These are phyloP conservation scores for Craseonycteris thonglongyai DNA, from an alignment of 2,113 vertebrate genomes.

Conservation along the genomic window DNA sequence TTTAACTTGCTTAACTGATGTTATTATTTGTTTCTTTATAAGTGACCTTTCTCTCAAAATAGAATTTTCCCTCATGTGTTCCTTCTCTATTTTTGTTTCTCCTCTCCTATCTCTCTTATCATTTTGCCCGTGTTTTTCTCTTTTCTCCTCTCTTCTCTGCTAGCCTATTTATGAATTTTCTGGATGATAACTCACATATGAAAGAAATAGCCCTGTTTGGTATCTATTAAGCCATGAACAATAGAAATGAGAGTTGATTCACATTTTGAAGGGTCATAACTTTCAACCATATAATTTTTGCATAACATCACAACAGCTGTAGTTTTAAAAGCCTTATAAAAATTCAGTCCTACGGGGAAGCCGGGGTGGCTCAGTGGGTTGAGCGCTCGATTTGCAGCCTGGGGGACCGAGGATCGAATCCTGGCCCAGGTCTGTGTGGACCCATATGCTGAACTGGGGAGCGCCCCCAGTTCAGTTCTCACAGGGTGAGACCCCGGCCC, in stretches of 20 bases:
- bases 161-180: neutral
- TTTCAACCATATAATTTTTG: neutral
- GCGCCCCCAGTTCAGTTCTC: too few relatives aligned
- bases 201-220: neutral
- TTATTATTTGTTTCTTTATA: neutral
- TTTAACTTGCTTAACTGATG: neutral
- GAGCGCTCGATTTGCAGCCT: too few relatives aligned
- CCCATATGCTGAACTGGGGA: too few relatives aligned
- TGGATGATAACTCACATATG: neutral
- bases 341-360: neutral
- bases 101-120: neutral
- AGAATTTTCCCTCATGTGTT: neutral
- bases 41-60: neutral
- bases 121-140: neutral
- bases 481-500: too few relatives aligned
- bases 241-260: neutral
- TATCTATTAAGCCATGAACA: neutral
- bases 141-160: neutral
- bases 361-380: too few relatives aligned
- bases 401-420: too few relatives aligned
- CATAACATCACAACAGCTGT: neutral
- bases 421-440: too few relatives aligned
- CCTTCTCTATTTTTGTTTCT: neutral
- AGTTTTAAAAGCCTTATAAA: neutral
- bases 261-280: conserved; percentile 3